A percentile compares a stretch with the other conserved stretches of the same genome.
These are phyloP conservation scores for Peromyscus eremicus DNA, from an alignment of 2,797 vertebrate genomes.

Conservation along the genomic window DNA sequence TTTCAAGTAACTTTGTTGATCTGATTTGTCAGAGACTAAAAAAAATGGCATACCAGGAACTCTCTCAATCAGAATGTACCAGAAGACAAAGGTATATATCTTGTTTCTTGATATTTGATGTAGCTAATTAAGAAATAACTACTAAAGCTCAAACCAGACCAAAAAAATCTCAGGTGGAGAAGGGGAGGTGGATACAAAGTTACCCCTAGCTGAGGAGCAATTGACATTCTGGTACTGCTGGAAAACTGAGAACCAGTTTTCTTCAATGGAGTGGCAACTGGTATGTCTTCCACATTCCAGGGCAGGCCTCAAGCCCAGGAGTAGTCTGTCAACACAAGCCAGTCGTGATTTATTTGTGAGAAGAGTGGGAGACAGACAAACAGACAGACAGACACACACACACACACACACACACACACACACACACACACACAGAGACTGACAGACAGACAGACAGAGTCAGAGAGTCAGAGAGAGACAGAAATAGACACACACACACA, in stretches of 20 bases:
- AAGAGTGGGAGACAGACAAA: background rate
- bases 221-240: background rate
- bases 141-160: background rate
- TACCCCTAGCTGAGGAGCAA: background rate
- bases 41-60: slow-evolving; percentile 16
- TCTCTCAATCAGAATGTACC: background rate
- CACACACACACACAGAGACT: background rate
- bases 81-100: background rate
- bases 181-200: background rate
- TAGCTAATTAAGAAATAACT: slow-evolving; percentile 21
- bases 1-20: background rate
- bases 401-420: background rate
- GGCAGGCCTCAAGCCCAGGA: background rate
- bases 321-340: background rate
- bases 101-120: background rate
- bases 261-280: background rate
- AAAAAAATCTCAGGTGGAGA: background rate
- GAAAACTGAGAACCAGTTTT: background rate
- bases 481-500: no score
- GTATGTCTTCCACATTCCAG: background rate
- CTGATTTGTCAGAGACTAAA: slow-evolving; percentile 10
- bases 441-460: background rate
- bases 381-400: background rate
- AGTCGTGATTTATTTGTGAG: background rate
- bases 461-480: background rate